Conservation (phyloP, 2,797 vertebrate genomes). For the Siniperca undulata region DNA sequence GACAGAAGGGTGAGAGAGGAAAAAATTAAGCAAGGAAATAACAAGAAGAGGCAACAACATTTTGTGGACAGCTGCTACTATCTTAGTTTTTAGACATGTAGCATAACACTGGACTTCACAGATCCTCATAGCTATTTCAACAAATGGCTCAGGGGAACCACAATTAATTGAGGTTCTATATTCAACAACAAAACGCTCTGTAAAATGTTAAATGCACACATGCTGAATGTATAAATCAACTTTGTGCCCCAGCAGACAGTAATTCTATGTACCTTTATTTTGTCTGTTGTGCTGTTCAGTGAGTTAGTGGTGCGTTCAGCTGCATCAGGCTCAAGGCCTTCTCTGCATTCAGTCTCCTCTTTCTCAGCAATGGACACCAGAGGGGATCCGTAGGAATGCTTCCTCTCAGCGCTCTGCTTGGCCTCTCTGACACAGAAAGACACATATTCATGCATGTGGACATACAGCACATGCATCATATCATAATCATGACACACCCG, state of each 20-base stretch:
- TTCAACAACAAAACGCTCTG: slow-evolving; percentile 16
- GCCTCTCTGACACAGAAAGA: slow-evolving; percentile 71
- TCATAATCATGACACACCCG: slow-evolving; percentile 35
- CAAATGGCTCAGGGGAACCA: background rate
- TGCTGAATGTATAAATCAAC: slow-evolving; percentile 13
- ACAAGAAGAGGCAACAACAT: slow-evolving; percentile 10
- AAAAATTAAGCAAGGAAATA: slow-evolving; percentile 5
- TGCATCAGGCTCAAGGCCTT: slow-evolving; percentile 50
- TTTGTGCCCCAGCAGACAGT: background rate
- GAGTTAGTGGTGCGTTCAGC: slow-evolving; percentile 36
- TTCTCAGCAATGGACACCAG: slow-evolving; percentile 85
- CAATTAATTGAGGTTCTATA: slow-evolving; percentile 3
- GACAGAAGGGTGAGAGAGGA: slow-evolving; percentile 10
- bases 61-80: slow-evolving; percentile 1
- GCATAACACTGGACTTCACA: background rate
- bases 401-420: slow-evolving; percentile 45
- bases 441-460: slow-evolving; percentile 31
- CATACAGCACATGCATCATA: slow-evolving; percentile 27
- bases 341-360: slow-evolving; percentile 77
- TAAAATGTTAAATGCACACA: slow-evolving; percentile 5
- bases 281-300: slow-evolving; percentile 48
- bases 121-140: slow-evolving; percentile 11
- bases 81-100: slow-evolving; percentile 3
- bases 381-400: slow-evolving; percentile 36
- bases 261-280: slow-evolving; percentile 80